These are phyloP conservation scores for Cebus imitator DNA, from an alignment of 2,113 vertebrate species.

Conservation along the genomic window DNA sequence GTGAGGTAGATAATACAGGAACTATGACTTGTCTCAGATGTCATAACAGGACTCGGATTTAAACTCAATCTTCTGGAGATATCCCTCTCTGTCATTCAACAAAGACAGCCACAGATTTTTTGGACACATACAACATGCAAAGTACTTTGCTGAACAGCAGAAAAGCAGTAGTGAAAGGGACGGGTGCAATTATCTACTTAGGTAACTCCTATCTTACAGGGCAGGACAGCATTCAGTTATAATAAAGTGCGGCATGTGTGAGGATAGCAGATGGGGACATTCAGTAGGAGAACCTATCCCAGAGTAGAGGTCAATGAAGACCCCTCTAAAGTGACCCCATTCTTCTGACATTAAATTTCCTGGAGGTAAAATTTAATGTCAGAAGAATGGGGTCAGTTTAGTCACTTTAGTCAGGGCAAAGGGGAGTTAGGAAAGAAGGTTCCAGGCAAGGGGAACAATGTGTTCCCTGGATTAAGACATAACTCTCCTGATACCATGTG, in stretches of 20 bases:
- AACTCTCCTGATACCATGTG: background rate
- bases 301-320: background rate
- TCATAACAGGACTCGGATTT: background rate
- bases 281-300: background rate
- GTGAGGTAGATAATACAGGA: background rate
- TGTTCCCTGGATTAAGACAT: slow-evolving; percentile 1
- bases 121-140: background rate
- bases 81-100: background rate
- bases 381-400: background rate
- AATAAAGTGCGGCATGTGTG: background rate
- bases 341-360: too few relatives aligned
- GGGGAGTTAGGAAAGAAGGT: background rate
- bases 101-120: background rate
- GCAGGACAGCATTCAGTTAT: background rate
- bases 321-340: background rate
- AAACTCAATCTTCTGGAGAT: background rate
- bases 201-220: background rate
- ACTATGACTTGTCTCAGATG: background rate
- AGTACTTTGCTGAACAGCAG: background rate
- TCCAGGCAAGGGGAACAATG: background rate
- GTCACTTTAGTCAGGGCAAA: background rate
- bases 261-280: background rate
- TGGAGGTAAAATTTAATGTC: background rate
- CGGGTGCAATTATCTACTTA: background rate
- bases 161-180: background rate